Evolutionary conservation across 2,888 invertebrate genomes (phyloP), one percentile per base, ranked within the genome.

Genomic region (Agriopis aurantiaria): DNA sequence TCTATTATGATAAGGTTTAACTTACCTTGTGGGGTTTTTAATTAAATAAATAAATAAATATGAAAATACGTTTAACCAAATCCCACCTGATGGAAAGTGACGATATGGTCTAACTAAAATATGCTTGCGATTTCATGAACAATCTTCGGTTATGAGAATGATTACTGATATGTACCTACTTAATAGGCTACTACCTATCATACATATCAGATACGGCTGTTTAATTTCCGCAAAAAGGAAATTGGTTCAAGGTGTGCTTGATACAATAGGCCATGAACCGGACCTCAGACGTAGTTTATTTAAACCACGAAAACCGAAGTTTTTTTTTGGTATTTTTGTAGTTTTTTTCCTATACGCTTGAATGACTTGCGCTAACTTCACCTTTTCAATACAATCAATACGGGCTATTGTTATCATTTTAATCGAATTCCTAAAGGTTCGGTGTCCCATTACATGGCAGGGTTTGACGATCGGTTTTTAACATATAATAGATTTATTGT

Each of bases 351-450:
- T 46, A n/a, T 59, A 59, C 6, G 49, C n/a, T 17, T 4, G 40
- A 60, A 14, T 60, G 60, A 60, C 60, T 60, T 40, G 60, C 49
- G 33, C 1, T 49, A 59, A 17, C 23, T 51, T 23, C 17, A 40
- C 12, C 40, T 60, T 49, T 60, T 41, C 40, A 60, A 60, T 60
- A 40, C n/a, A n/a, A 60, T 60, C 60, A 40, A 8, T 48, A 33
- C 14, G 10, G 11, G 14, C 46, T 55, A 66, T 65, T 70, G 62
- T 70, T 56, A 57, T 56, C 17, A 46, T 23, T 64, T 52, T 57
- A 65, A 65, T 70, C 61, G 66, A 59, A 61, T 57, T 56, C 41
- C 49, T 49, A 40, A 86, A 87, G 83, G 86, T 83, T n/a, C 84
- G 63, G 49, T 68, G 56, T 23, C 12, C 68, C 67, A 70, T 72